Evolutionary conservation across 2,888 invertebrate species (phyloP), one percentile per base, ranked within the genome.

Genomic region (Agrochola lota): DNA sequence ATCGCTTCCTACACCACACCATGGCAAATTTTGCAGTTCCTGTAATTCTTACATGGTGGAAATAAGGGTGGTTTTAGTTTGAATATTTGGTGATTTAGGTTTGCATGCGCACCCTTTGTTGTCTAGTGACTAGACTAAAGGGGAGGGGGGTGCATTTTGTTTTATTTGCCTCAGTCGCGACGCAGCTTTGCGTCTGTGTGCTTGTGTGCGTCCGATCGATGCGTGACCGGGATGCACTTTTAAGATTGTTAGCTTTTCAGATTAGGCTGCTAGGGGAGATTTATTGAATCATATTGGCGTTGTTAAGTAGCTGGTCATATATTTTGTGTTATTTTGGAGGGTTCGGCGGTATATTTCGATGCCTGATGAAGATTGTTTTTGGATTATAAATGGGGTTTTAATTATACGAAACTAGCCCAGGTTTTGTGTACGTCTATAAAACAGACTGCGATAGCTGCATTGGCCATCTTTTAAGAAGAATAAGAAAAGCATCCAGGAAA

Each of bases 81-180:
- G 77, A 73, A 43, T 59, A 8, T 12, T 30, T 57, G 66, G 59
- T 62, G 80, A 75, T 78, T 82, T 91, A 92, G 90, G 88, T 91
- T 94, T 90, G 95, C 85, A 81, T 85, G 90, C 85, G 89, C 91
- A 93, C 93, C 94, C 96, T 96, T 96, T 96, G 96, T 96, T 96
- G 96, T 96, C 96, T 96, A 94, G 93, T 87, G 94, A 93, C 94
- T 94, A 95, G 95, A 95, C 95, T 91, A 90, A 87, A 89, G 92
- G 92, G 92, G 87, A 46, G 89, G 92, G 93, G 94, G 92, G 77
- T 92, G 92, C 93, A 92, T 94, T 95, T 95, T 95, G 95, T 95
- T 96, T 95, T 95, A 95, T 96, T 96, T 95, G 94, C 89, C 88
- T 85, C 90, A 87, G 92, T 91, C 92, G 89, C 90, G 91, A 88